A percentile compares a stretch with the other conserved stretches of the same genome.
Evolutionary conservation across 2,113 vertebrate species (phyloP).

Genomic region (Peromyscus polionotus): DNA sequence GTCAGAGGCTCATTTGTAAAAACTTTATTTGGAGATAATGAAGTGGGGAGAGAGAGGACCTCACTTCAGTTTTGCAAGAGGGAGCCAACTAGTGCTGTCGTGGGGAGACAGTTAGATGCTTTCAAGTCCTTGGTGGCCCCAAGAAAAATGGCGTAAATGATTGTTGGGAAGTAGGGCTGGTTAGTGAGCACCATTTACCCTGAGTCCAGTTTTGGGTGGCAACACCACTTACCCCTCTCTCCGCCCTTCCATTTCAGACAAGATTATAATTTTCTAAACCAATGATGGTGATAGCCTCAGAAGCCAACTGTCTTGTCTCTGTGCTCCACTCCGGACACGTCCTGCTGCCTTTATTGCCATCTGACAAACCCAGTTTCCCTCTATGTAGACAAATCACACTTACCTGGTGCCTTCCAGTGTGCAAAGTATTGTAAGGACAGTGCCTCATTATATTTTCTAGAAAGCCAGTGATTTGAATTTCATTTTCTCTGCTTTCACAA

Average conservation of each 20-base stretch:
- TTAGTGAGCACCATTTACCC: neutral
- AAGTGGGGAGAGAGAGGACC: neutral
- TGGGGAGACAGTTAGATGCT: neutral
- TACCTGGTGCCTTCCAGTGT: neutral
- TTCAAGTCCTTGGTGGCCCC: neutral
- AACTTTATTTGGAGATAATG: neutral
- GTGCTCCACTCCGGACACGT: neutral
- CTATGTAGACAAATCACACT: slow-evolving; percentile 44
- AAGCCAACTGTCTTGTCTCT: neutral
- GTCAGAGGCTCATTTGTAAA: neutral
- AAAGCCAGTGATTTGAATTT: neutral
- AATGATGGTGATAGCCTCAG: neutral
- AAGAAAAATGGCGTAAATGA: neutral
- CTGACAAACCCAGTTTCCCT: slow-evolving; percentile 29
- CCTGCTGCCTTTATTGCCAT: neutral
- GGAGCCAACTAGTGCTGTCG: neutral
- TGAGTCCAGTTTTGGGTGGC: neutral
- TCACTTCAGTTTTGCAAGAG: neutral
- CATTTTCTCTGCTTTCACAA: neutral
- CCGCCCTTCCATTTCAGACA: neutral
- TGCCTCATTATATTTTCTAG: neutral
- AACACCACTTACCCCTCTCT: neutral
- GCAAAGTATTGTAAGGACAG: neutral
- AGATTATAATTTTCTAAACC: neutral
- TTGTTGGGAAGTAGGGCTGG: neutral